Percentiles rank a stretch among this genome's conserved stretches.
phyloP scores from a whole-genome alignment of 1,140 invertebrate species.

The Rhyacophila brunnea region DNA sequence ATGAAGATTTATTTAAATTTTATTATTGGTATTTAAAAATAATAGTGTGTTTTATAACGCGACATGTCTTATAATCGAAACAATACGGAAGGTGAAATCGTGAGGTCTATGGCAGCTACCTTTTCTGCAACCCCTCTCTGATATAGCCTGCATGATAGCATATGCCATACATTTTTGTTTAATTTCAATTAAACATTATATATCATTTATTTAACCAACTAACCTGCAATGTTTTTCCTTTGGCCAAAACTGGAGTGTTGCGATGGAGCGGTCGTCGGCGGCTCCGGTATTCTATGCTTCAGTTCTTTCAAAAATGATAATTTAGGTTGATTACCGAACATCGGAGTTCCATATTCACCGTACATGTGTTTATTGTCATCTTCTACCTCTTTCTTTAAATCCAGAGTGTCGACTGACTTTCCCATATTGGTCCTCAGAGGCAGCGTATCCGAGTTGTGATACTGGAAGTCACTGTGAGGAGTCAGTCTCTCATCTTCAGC shows the following conservation, averaged over 20 bases:
- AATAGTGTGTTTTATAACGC: no score
- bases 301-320: slow-evolving; percentile 59
- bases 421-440: slow-evolving; percentile 61
- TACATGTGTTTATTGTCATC: slow-evolving; percentile 43
- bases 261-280: slow-evolving; percentile 39
- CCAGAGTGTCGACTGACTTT: slow-evolving; percentile 60
- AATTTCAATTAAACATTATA: not conserved
- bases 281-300: slow-evolving; percentile 55
- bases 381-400: slow-evolving; percentile 58
- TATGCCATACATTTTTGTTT: not conserved
- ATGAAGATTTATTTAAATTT: no score
- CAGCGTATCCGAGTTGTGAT: slow-evolving; percentile 70
- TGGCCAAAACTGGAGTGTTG: slow-evolving; percentile 46
- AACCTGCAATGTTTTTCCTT: slow-evolving; percentile 40
- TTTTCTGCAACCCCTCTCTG: no score
- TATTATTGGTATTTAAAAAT: no score
- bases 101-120: no score
- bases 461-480: slow-evolving; percentile 53
- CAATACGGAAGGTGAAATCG: no score
- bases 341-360: slow-evolving; percentile 44
- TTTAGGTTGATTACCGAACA: slow-evolving; percentile 45
- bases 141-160: no score
- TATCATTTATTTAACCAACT: not conserved
- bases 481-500: slow-evolving; percentile 45
- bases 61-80: no score